Conservation (phyloP, 2,797 vertebrate species). For the Cyclopterus lumpus region DNA sequence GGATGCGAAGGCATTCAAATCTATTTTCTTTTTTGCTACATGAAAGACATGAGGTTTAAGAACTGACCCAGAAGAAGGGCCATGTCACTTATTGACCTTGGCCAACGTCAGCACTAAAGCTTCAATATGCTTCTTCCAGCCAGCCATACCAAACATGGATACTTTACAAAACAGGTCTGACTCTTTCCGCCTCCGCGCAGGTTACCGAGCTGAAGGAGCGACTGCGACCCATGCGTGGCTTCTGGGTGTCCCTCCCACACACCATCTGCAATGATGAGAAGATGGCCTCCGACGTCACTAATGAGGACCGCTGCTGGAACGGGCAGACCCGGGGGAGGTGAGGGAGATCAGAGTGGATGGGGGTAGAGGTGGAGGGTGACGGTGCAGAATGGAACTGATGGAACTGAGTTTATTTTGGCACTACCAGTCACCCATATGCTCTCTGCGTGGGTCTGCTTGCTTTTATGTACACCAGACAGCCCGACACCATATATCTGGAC, state of each 20-base stretch:
- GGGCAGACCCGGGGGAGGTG: conserved; percentile 89
- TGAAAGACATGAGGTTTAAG: conserved; percentile 32
- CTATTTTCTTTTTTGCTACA: conserved; percentile 36
- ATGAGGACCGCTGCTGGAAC: conserved; percentile 91
- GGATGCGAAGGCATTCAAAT: conserved; percentile 20
- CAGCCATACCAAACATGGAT: conserved; percentile 59
- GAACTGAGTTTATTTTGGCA: conserved; percentile 52
- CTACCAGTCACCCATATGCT: conserved; percentile 52
- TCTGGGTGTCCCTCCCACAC: conserved; percentile 90
- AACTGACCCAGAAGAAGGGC: conserved; percentile 38
- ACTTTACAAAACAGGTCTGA: conserved; percentile 63
- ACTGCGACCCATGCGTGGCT: conserved; percentile 87
- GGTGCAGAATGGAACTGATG: conserved; percentile 58
- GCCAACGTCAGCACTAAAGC: conserved; percentile 39
- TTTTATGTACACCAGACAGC: conserved; percentile 32
- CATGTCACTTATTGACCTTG: conserved; percentile 42
- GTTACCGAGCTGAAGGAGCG: conserved; percentile 89
- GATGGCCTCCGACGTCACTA: conserved; percentile 87
- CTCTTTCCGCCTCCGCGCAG: conserved; percentile 78
- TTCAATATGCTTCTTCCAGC: conserved; percentile 52
- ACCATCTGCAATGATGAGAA: conserved; percentile 89
- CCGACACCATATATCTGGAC: not conserved
- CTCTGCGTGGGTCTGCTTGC: conserved; percentile 45
- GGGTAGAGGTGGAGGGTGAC: conserved; percentile 24
- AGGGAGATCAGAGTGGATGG: conserved; percentile 56